Base-by-base conservation (phyloP, 1,140 invertebrate genomes). In the Neocloeon triangulifer region DNA sequence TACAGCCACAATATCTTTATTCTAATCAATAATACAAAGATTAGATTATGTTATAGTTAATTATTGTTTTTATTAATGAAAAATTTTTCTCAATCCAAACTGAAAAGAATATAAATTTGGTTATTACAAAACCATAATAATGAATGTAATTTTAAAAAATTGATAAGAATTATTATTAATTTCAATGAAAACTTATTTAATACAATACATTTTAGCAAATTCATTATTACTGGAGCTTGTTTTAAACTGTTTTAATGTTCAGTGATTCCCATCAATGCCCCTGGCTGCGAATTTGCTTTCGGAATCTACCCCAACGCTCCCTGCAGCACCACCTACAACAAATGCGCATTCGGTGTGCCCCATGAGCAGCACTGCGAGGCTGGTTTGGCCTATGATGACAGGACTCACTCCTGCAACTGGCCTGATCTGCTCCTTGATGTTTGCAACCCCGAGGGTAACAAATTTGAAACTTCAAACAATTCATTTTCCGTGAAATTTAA, bases 321-420 rank as follows among this genome's bases (percentile, higher is more conserved):
- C 25, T 89, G 84, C 50, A 78, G 79, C 33, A 82, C 74, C 16
- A 72, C 69, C 38, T 92, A 82, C 55, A 62, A 78, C 33, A 86
- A 81, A 51, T 92, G 85, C 46, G 70, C 68, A 7, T 70, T 74
- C 44, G 85, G 84, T 2, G 62, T 76, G 25, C 74, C 81, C 0
- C 60, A 73, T 35, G 66, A 76, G 27, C 65, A 71, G 39, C 65
- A 73, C 8, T 91, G 85, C 52, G 78, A 81, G 26, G 64, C 79
- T 0, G 85, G 85, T 3, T 57, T 89, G 25, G 82, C 71, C 15
- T 92, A 89, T 49, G 81, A 91, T 44, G 72, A 78, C 15, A 73
- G 75, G 38, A 81, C 64, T 27, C 84, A 91, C 44, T 67, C 68
- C 15, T 92, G 85, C 62, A 85, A 89, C 47, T 92, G 84, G 84